Conservation (phyloP, 1,140 invertebrate species). For the Melanaphis sacchari region DNA sequence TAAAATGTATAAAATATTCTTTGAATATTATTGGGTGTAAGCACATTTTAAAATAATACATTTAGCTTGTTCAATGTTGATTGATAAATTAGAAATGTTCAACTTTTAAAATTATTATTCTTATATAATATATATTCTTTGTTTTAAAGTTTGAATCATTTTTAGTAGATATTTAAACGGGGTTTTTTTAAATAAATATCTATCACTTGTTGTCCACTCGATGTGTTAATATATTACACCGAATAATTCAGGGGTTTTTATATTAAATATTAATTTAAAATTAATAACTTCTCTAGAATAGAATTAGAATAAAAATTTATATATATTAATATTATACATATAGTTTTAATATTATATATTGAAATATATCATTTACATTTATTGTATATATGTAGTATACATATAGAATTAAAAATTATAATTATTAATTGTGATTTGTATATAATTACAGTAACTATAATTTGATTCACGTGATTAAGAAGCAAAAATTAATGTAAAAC, state of each 20-base stretch:
- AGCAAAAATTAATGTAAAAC: neutral
- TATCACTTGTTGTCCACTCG: neutral
- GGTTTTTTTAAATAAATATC: neutral
- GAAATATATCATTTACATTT: neutral
- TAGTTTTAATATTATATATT: too few species aligned
- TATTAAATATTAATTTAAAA: neutral
- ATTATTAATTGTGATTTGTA: neutral
- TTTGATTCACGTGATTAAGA: neutral
- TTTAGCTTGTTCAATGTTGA: too few species aligned
- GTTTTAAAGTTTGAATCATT: neutral
- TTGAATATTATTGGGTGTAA: neutral
- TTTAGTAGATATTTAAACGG: neutral
- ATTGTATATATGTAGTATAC: neutral
- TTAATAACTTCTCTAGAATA: neutral
- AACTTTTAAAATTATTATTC: neutral
- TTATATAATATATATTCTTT: neutral
- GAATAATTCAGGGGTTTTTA: neutral
- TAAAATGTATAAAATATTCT: too few species aligned
- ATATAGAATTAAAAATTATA: neutral
- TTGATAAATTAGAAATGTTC: too few species aligned
- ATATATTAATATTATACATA: too few species aligned
- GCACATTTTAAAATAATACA: too few species aligned
- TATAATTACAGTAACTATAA: neutral
- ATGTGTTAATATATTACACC: neutral
- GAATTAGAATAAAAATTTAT: too few species aligned